Evolutionary conservation across 37 sponge, comb jelly and placozoan species (phyloP).

Genomic region (Halisarca cf. caerulea): DNA sequence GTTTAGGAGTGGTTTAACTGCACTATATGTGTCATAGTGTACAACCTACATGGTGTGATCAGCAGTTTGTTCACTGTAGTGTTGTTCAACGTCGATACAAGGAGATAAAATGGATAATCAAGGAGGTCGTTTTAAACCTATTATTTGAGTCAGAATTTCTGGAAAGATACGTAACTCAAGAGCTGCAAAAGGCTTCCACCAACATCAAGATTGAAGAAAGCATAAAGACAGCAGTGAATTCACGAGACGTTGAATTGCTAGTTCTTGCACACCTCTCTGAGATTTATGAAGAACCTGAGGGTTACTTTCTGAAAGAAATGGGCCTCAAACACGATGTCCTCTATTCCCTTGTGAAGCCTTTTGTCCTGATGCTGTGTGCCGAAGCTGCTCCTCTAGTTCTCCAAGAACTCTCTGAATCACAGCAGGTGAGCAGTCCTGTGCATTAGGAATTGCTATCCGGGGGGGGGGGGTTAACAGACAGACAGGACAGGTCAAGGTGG

Average conservation of each 20-base stretch:
- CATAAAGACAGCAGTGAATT: slow-evolving; percentile 54
- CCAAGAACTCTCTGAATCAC: slow-evolving; percentile 9
- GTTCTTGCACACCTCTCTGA: slow-evolving; percentile 42
- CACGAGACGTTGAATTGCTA: slow-evolving; percentile 34
- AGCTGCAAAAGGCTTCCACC: slow-evolving; percentile 51
- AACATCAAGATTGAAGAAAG: slow-evolving; percentile 48
- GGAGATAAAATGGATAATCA: slow-evolving; percentile 61
- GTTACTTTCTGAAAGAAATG: slow-evolving; percentile 42
- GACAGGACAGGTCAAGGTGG: too few species aligned
- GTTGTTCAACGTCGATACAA: slow-evolving; percentile 62
- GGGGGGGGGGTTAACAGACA: too few species aligned
- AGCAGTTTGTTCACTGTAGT: too few species aligned
- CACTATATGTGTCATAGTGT: too few species aligned
- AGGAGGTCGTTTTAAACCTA: slow-evolving; percentile 60
- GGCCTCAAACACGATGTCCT: slow-evolving; percentile 51
- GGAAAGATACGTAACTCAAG: slow-evolving; percentile 55
- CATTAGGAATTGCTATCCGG: too few species aligned
- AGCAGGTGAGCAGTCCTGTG: too few species aligned
- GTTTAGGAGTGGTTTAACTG: too few species aligned
- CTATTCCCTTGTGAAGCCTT: slow-evolving; percentile 61
- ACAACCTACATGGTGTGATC: too few species aligned
- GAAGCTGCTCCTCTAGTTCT: slow-evolving; percentile 63
- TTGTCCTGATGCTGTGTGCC: slow-evolving; percentile 76
- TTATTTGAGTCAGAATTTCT: slow-evolving; percentile 66
- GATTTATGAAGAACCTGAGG: slow-evolving; percentile 57